Evolutionary conservation across 2,113 vertebrate species (phyloP).

Genomic region (Salvelinus fontinalis): DNA sequence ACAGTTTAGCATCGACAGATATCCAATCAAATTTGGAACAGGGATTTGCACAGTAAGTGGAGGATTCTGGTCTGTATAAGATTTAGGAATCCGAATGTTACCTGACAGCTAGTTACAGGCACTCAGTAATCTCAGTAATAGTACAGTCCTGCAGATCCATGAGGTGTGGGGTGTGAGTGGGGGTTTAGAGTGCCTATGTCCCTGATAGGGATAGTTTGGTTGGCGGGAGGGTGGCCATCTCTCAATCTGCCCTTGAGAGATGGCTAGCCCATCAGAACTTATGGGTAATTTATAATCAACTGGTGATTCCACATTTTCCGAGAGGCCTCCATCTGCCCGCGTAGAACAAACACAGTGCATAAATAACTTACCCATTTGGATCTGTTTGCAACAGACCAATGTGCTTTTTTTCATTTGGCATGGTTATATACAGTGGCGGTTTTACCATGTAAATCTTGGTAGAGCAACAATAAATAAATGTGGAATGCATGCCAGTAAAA

Average conservation of each 20-base stretch:
- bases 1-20: conserved; percentile 1
- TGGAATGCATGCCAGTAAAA: too few relatives aligned
- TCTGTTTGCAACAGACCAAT: conserved; percentile 34
- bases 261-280: conserved; percentile 55
- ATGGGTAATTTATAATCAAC: conserved; percentile 69
- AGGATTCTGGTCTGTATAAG: neutral
- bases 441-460: too few relatives aligned
- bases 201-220: neutral
- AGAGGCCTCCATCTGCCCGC: conserved; percentile 62
- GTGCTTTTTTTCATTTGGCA: too few relatives aligned
- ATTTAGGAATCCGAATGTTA: conserved; percentile 4
- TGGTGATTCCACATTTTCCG: conserved; percentile 56
- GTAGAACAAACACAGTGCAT: conserved; percentile 52
- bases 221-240: too few relatives aligned
- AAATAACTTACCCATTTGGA: conserved; percentile 56
- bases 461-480: too few relatives aligned
- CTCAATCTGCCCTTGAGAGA: conserved; percentile 36
- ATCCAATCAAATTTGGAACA: conserved; percentile 6
- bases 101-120: neutral
- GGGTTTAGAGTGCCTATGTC: neutral
- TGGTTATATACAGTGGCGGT: too few relatives aligned
- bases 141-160: neutral
- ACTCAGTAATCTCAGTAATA: neutral
- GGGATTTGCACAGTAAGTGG: conserved; percentile 8
- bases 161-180: neutral